phyloP scores from a whole-genome alignment of 2,888 invertebrate genomes.

The Thalpophila matura region DNA sequence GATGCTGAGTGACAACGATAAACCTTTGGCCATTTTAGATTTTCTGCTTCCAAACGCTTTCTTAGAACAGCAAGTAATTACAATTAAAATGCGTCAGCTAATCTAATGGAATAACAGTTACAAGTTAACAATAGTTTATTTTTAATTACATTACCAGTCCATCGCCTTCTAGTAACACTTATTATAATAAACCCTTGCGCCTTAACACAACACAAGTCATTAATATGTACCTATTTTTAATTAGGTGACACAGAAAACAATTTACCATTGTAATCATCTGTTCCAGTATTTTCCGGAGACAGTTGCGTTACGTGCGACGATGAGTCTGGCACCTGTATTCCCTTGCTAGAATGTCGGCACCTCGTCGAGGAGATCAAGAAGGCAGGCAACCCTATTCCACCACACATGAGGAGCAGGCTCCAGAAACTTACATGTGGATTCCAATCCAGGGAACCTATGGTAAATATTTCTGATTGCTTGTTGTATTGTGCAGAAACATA shows the following conservation, averaged over 20 bases:
- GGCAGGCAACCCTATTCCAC: constrained; percentile 77
- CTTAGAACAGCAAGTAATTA: not conserved
- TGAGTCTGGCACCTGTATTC: constrained; percentile 68
- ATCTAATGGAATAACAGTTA: not conserved
- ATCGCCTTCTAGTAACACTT: constrained; percentile 16
- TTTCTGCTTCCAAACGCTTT: not conserved
- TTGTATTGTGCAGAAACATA: too few species aligned
- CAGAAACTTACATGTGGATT: constrained; percentile 77
- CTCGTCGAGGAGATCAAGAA: constrained; percentile 71
- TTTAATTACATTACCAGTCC: not conserved
- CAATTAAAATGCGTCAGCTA: not conserved
- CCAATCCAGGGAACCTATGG: constrained; percentile 72
- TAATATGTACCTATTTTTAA: not conserved
- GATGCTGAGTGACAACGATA: too few species aligned
- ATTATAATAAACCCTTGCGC: constrained; percentile 6
- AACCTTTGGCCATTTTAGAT: too few species aligned
- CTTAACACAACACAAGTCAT: not conserved
- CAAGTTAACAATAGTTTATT: not conserved
- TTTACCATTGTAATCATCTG: not conserved
- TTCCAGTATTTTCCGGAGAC: constrained; percentile 70
- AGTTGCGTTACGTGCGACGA: constrained; percentile 60
- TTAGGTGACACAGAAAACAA: not conserved
- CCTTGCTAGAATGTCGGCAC: constrained; percentile 69
- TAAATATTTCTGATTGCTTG: constrained; percentile 63
- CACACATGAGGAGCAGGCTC: constrained; percentile 71